Percentiles rank a stretch among this genome's conserved stretches.
phyloP scores from a whole-genome alignment of 2,113 vertebrate species.

The Pleuronectes platessa region DNA sequence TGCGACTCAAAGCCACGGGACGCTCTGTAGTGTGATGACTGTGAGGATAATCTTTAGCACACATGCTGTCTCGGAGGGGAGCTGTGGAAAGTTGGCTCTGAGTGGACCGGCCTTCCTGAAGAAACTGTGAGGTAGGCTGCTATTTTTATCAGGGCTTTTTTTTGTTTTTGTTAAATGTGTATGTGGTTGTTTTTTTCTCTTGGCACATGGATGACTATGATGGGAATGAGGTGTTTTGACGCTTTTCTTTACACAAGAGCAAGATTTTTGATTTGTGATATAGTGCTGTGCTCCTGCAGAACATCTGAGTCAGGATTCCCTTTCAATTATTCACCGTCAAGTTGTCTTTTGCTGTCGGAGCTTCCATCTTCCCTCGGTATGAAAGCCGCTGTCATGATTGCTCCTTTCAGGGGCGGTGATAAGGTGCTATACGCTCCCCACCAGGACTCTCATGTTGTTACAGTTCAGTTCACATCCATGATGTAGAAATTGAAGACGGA shows the following conservation, averaged over 20 bases:
- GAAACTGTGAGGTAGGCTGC: constrained; percentile 68
- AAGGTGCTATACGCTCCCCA: constrained; percentile 36
- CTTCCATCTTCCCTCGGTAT: constrained; percentile 32
- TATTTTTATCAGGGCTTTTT: constrained; percentile 66
- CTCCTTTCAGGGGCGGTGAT: constrained; percentile 51
- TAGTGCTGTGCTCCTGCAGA: not conserved
- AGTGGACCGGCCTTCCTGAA: constrained; percentile 50
- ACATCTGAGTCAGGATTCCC: constrained; percentile 7
- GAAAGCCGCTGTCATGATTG: constrained; percentile 30
- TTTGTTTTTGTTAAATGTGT: not conserved
- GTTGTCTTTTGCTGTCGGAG: constrained; percentile 2
- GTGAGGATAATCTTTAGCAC: constrained; percentile 76
- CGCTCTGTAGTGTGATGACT: constrained; percentile 57
- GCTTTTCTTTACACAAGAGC: not conserved
- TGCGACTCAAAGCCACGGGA: constrained; percentile 56
- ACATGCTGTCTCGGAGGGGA: constrained; percentile 77
- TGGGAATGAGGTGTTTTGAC: constrained; percentile 10
- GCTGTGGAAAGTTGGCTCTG: constrained; percentile 79
- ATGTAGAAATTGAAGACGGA: constrained; percentile 73
- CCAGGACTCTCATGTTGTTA: constrained; percentile 59
- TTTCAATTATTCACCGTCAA: constrained; percentile 6
- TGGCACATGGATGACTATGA: constrained; percentile 3
- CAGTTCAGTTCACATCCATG: constrained; percentile 59
- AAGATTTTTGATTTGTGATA: not conserved
- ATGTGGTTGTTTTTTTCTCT: constrained; percentile 19